A percentile compares a stretch with the other conserved stretches of the same genome.
phyloP scores from a whole-genome alignment of 2,888 invertebrate genomes.

The Agonopterix alstromeriana region DNA sequence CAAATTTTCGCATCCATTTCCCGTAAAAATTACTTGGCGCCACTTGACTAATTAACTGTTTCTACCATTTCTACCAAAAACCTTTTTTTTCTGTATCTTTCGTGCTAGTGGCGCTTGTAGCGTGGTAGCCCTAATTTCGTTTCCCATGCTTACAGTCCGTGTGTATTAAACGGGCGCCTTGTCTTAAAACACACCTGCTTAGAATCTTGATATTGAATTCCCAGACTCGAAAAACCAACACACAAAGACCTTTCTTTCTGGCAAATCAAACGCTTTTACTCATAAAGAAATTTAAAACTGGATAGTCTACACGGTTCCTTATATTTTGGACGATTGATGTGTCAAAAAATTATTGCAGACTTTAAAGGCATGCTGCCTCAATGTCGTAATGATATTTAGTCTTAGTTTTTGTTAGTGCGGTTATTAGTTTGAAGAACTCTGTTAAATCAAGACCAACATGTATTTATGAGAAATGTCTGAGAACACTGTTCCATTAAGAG shows the following conservation, averaged over 20 bases:
- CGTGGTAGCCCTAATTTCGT: background rate
- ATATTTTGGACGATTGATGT: slow-evolving; percentile 27
- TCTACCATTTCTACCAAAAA: too few relatives aligned
- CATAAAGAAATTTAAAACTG: slow-evolving; percentile 13
- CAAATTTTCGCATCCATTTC: too few relatives aligned
- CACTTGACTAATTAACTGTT: too few relatives aligned
- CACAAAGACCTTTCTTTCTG: slow-evolving; percentile 36
- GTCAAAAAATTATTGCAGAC: slow-evolving; percentile 34
- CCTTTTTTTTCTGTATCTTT: too few relatives aligned
- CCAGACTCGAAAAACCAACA: slow-evolving; percentile 50
- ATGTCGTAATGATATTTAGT: too few relatives aligned
- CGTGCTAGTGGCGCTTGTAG: too few relatives aligned
- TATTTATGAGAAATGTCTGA: too few relatives aligned
- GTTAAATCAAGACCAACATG: too few relatives aligned
- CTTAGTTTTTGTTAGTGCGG: too few relatives aligned
- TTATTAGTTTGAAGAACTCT: too few relatives aligned
- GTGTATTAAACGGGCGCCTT: slow-evolving; percentile 37
- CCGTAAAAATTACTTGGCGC: too few relatives aligned
- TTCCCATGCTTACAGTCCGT: background rate
- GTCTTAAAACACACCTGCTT: slow-evolving; percentile 68
- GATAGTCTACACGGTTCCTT: slow-evolving; percentile 28
- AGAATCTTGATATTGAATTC: slow-evolving; percentile 67
- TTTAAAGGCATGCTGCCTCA: slow-evolving; percentile 14
- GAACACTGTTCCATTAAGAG: too few relatives aligned
- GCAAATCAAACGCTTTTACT: slow-evolving; percentile 29